Evolutionary conservation across 2,113 vertebrate species (phyloP).

Genomic region (Engraulis encrasicolus): DNA sequence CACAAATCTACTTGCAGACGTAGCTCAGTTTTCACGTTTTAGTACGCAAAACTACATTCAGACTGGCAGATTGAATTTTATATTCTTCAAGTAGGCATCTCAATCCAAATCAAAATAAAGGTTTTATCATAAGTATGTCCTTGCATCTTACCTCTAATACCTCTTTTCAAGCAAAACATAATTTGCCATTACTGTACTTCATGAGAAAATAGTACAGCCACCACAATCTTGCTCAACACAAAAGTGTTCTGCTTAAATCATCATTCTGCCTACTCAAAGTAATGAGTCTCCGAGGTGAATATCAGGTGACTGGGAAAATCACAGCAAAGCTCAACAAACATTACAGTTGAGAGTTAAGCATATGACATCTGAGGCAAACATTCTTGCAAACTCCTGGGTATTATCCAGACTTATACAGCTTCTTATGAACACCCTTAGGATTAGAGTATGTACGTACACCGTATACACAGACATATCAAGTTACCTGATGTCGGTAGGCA

Average conservation of each 20-base stretch:
- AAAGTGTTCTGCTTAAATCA: neutral
- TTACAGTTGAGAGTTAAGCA: neutral
- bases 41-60: neutral
- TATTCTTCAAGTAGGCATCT: conserved; percentile 2
- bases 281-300: neutral
- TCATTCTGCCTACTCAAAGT: neutral
- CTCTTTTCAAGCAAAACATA: neutral
- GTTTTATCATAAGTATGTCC: too few species aligned
- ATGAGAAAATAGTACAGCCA: neutral
- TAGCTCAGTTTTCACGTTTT: neutral
- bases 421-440: neutral
- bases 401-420: neutral
- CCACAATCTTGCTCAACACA: neutral
- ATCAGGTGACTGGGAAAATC: conserved; percentile 8
- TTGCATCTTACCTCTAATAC: neutral
- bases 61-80: conserved; percentile 13
- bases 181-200: neutral
- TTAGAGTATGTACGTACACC: neutral
- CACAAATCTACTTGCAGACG: conserved; percentile 31
- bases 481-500: neutral
- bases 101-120: neutral
- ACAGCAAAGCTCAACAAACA: neutral
- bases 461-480: neutral
- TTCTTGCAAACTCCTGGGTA: neutral
- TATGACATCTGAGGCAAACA: neutral